Conservation (phyloP, 2,888 invertebrate genomes). For the Deilephila elpenor region DNA sequence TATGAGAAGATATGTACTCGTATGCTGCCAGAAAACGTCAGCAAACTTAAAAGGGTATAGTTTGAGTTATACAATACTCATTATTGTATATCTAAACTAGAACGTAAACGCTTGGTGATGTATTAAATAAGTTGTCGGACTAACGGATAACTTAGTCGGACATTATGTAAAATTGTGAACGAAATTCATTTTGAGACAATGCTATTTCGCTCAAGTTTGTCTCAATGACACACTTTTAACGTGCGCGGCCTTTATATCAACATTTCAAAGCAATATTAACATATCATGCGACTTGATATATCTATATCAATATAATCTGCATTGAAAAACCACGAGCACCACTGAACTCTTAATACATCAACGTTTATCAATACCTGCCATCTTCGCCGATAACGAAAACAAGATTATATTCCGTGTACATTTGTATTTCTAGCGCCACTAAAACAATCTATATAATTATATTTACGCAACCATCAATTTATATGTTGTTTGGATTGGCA, state of each 20-base stretch:
- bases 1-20: too few relatives aligned
- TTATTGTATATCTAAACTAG: too few relatives aligned
- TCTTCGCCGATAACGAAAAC: slow-evolving; percentile 50
- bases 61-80: too few relatives aligned
- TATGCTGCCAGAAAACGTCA: not conserved
- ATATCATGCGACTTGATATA: slow-evolving; percentile 31
- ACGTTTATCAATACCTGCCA: slow-evolving; percentile 59
- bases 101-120: not conserved
- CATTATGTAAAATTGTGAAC: slow-evolving; percentile 18
- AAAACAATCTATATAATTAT: not conserved
- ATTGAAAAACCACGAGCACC: slow-evolving; percentile 42
- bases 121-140: not conserved
- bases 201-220: slow-evolving; percentile 23
- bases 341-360: slow-evolving; percentile 60
- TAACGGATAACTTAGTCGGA: not conserved
- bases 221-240: slow-evolving; percentile 30
- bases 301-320: slow-evolving; percentile 46
- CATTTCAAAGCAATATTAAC: slow-evolving; percentile 29
- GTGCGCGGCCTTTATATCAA: slow-evolving; percentile 27
- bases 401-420: slow-evolving; percentile 39
- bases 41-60: not conserved
- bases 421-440: slow-evolving; percentile 27
- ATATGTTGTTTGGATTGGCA: not conserved
- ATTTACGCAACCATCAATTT: not conserved
- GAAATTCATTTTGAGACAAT: slow-evolving; percentile 19